phyloP scores from a whole-genome alignment of 2,888 invertebrate genomes.

The Aleiodes leptofemur region DNA sequence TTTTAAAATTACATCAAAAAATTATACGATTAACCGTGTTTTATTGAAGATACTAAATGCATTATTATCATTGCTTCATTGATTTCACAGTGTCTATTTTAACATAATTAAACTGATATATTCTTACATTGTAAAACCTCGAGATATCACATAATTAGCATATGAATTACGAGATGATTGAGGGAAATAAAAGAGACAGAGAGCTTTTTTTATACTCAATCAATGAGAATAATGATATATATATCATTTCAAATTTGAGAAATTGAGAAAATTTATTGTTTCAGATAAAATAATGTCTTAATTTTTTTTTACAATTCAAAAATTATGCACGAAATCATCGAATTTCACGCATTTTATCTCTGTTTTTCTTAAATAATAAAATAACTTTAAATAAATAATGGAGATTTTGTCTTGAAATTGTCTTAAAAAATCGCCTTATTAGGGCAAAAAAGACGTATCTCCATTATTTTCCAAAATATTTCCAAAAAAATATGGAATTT shows the following conservation, averaged over 20 bases:
- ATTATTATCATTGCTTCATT: not conserved
- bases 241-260: not conserved
- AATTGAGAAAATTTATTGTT: slow-evolving; percentile 18
- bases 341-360: not conserved
- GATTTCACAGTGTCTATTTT: not conserved
- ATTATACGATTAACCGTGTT: no score
- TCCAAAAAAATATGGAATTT: no score
- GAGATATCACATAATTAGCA: slow-evolving; percentile 31
- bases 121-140: slow-evolving; percentile 7
- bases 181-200: not conserved
- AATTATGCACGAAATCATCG: not conserved
- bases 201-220: slow-evolving; percentile 21
- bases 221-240: slow-evolving; percentile 15
- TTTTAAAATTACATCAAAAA: no score
- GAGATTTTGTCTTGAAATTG: no score
- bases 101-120: not conserved
- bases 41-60: no score
- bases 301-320: no score
- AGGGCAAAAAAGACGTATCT: no score
- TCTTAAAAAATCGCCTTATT: no score
- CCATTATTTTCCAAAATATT: no score
- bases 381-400: no score
- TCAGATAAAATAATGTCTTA: not conserved
- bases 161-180: slow-evolving; percentile 25
- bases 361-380: no score